Evolutionary conservation across 2,888 invertebrate species (phyloP).

Genomic region (Mylabris sibirica): DNA sequence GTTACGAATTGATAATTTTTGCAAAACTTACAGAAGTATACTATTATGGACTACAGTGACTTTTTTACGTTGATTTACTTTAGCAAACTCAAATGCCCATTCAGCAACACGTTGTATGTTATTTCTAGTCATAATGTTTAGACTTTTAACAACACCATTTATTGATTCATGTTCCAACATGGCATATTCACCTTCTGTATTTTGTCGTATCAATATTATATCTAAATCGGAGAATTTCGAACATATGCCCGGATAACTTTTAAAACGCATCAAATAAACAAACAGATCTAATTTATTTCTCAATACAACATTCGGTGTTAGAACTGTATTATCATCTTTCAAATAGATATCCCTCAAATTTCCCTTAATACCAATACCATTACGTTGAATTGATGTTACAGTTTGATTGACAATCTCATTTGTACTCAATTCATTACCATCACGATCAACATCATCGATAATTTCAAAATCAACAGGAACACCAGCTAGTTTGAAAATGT

Average conservation of each 20-base stretch:
- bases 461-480: constrained; percentile 51
- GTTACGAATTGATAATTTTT: too few relatives aligned
- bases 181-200: constrained; percentile 70
- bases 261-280: constrained; percentile 66
- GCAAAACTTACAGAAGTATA: constrained; percentile 63
- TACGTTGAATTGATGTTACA: constrained; percentile 46
- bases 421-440: constrained; percentile 13
- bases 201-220: constrained; percentile 67
- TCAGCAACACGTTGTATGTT: constrained; percentile 65
- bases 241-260: constrained; percentile 62
- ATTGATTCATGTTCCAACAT: constrained; percentile 68
- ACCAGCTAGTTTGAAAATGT: constrained; percentile 41
- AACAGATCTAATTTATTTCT: constrained; percentile 64
- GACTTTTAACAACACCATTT: constrained; percentile 67
- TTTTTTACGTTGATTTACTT: constrained; percentile 63
- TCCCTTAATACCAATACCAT: constrained; percentile 53
- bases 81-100: constrained; percentile 68
- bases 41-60: constrained; percentile 71
- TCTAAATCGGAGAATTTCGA: constrained; percentile 61
- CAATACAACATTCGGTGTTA: constrained; percentile 63
- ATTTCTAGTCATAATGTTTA: constrained; percentile 64
- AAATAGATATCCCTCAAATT: constrained; percentile 62
- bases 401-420: constrained; percentile 40
- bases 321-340: constrained; percentile 17
- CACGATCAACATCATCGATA: constrained; percentile 28